Percentiles rank a stretch among this genome's conserved stretches.
These are phyloP conservation scores for Leuciscus waleckii DNA, from an alignment of 2,797 vertebrate species.

Conservation along the genomic window DNA sequence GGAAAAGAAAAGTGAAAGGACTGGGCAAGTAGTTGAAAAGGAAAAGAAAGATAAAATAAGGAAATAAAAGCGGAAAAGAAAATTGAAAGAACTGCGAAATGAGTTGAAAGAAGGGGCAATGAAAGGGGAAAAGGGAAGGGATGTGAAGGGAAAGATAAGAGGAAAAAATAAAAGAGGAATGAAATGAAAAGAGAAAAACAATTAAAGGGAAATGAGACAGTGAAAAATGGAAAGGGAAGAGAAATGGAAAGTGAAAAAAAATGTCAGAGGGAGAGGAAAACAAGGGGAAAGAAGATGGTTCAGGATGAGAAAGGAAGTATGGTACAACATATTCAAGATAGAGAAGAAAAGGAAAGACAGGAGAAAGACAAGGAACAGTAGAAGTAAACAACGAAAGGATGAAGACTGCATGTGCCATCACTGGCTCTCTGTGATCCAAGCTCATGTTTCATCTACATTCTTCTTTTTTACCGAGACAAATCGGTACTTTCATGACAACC, in stretches of 20 bases:
- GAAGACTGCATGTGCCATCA: slow-evolving; percentile 12
- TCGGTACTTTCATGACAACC: slow-evolving; percentile 10
- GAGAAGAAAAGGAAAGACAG: background rate
- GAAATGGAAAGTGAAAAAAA: background rate
- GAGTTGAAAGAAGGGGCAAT: background rate
- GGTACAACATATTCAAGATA: background rate
- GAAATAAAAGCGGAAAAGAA: background rate
- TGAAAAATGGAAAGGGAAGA: background rate
- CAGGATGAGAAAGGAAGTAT: background rate
- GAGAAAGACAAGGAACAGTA: background rate
- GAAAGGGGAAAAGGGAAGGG: background rate
- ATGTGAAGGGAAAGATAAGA: background rate
- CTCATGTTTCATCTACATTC: slow-evolving; percentile 26
- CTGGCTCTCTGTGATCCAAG: slow-evolving; percentile 12
- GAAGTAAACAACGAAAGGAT: background rate
- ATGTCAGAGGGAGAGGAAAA: background rate
- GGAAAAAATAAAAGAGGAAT: background rate
- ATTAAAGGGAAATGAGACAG: background rate
- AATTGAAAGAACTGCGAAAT: background rate
- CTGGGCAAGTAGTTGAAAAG: background rate
- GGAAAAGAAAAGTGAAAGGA: background rate
- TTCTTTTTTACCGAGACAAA: slow-evolving; percentile 34
- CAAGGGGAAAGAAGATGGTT: background rate
- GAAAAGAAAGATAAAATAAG: background rate
- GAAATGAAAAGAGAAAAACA: background rate